Evolutionary conservation across 2,113 vertebrate species (phyloP).

Genomic region (Bothrops jararaca): DNA sequence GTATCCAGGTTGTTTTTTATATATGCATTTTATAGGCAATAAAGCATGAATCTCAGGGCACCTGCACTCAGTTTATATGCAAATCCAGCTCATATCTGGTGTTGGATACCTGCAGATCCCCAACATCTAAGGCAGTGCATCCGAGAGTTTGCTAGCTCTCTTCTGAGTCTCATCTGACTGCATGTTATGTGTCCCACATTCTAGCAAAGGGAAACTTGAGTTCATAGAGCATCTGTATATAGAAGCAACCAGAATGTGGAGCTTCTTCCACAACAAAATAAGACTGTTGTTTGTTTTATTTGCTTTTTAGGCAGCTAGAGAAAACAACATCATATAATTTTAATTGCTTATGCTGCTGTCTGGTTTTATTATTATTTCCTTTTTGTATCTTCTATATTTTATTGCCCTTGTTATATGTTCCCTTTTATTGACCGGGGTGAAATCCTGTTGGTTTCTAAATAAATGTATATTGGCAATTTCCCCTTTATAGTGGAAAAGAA

Average conservation of each 20-base stretch:
- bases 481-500: neutral
- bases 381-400: neutral
- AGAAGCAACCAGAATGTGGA: neutral
- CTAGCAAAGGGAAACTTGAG: neutral
- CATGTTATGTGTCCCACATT: neutral
- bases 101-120: neutral
- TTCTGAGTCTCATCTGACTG: neutral
- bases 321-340: neutral
- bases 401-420: neutral
- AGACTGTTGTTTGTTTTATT: neutral
- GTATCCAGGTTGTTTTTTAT: neutral
- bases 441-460: neutral
- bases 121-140: neutral
- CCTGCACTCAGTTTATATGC: neutral
- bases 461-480: neutral
- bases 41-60: neutral
- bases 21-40: neutral
- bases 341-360: neutral
- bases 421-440: neutral
- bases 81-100: neutral
- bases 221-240: neutral
- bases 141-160: neutral
- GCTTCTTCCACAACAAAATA: neutral
- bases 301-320: neutral
- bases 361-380: neutral